Conservation (phyloP, 2,888 invertebrate species). For the Caenorhabditis virilis region DNA sequence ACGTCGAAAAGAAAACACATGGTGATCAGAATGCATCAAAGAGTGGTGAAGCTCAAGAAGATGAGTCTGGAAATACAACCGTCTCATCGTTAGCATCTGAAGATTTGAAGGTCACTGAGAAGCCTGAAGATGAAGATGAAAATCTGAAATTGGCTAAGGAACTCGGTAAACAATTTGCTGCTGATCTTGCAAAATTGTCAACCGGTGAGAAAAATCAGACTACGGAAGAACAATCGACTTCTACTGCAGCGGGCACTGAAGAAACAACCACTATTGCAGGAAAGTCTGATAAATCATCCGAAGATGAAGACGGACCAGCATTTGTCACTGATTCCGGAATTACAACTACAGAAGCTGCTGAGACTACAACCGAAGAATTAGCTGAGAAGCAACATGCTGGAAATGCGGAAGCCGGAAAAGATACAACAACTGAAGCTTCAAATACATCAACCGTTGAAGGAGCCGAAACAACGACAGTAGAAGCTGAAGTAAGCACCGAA, state of each 20-base stretch:
- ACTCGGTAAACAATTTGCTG: conserved; percentile 32
- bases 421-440: conserved; percentile 13
- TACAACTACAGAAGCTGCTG: conserved; percentile 4
- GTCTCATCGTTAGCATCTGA: conserved; percentile 2
- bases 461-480: conserved; percentile 1
- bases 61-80: conserved; percentile 2
- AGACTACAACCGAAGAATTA: conserved; percentile 2
- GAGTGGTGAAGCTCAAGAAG: conserved; percentile 12
- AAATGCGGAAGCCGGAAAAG: conserved; percentile 15
- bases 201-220: conserved; percentile 1
- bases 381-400: conserved; percentile 9
- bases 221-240: no score
- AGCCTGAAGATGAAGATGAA: conserved; percentile 14
- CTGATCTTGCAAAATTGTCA: conserved; percentile 22
- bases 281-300: no score
- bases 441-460: background rate
- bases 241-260: no score
- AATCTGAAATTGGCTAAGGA: conserved; percentile 29
- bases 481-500: background rate
- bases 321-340: conserved; percentile 4
- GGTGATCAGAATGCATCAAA: conserved; percentile 18
- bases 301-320: no score
- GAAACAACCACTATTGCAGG: conserved; percentile 1
- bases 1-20: conserved; percentile 16
- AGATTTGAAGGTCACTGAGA: conserved; percentile 4